Conservation (phyloP, 2,888 invertebrate genomes). For the Drosophila algonquin region DNA sequence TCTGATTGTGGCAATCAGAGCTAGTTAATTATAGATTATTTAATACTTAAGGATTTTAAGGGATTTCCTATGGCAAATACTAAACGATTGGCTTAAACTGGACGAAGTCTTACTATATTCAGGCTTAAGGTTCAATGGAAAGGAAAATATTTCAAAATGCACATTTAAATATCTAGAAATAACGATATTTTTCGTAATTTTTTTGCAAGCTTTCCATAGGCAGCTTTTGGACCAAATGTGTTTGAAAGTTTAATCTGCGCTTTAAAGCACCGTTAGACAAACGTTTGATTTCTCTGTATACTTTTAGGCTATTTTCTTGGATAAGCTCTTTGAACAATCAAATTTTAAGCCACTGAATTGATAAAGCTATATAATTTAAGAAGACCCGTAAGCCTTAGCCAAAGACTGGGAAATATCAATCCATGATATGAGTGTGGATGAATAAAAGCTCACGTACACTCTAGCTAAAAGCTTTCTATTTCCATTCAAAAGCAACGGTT, state of each 20-base stretch:
- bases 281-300: background rate
- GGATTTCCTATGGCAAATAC: no score
- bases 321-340: background rate
- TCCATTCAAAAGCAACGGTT: no score
- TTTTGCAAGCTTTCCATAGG: background rate
- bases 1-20: background rate
- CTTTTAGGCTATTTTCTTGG: constrained; percentile 14
- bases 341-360: background rate
- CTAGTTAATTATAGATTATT: background rate
- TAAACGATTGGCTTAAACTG: no score
- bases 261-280: constrained; percentile 5
- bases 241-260: background rate
- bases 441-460: no score
- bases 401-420: background rate
- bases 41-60: no score
- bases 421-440: background rate
- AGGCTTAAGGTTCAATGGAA: background rate
- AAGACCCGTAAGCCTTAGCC: background rate
- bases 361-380: background rate
- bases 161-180: background rate
- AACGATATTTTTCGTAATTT: background rate
- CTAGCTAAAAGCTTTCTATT: no score
- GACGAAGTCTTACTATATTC: background rate
- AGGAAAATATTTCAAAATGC: background rate
- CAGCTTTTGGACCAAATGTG: constrained; percentile 5